A percentile compares a stretch with the other conserved stretches of the same genome.
Evolutionary conservation across 2,888 invertebrate genomes (phyloP).

Genomic region (Linnaemya tessellans): DNA sequence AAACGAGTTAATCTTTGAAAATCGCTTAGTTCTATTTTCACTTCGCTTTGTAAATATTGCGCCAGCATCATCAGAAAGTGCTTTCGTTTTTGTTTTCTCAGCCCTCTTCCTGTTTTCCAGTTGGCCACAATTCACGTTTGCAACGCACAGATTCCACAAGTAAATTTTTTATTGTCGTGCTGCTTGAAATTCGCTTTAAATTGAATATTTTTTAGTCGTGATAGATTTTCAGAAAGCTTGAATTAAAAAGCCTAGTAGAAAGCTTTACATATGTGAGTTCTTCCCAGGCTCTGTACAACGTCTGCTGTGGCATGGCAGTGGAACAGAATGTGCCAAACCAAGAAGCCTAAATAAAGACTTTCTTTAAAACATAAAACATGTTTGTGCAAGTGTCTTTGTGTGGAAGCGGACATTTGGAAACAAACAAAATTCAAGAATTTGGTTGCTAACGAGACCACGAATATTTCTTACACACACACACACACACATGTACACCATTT

Average conservation of each 20-base stretch:
- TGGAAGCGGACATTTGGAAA: constrained; percentile 43
- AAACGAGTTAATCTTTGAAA: too few relatives aligned
- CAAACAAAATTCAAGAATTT: constrained; percentile 55
- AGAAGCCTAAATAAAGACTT: constrained; percentile 13
- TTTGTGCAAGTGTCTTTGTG: constrained; percentile 9
- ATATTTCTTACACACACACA: constrained; percentile 20
- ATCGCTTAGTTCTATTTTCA: too few relatives aligned
- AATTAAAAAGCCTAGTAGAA: constrained; percentile 30
- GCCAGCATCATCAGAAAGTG: too few relatives aligned
- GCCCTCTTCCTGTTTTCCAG: constrained; percentile 18
- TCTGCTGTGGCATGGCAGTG: not conserved
- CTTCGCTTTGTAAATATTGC: too few relatives aligned
- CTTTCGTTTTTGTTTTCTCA: not conserved
- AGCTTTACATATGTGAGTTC: constrained; percentile 14
- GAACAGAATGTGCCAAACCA: not conserved
- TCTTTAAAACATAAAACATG: not conserved
- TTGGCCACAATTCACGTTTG: constrained; percentile 32
- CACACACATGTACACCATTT: not conserved
- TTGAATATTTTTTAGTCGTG: constrained; percentile 27
- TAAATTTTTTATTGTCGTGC: not conserved
- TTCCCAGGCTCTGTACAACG: constrained; percentile 42
- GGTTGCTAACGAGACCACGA: constrained; percentile 59
- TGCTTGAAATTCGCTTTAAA: constrained; percentile 18
- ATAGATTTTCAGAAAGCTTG: constrained; percentile 32
- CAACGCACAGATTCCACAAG: constrained; percentile 21